phyloP scores from a whole-genome alignment of 1,140 invertebrate species.

The Drosophila santomea region DNA sequence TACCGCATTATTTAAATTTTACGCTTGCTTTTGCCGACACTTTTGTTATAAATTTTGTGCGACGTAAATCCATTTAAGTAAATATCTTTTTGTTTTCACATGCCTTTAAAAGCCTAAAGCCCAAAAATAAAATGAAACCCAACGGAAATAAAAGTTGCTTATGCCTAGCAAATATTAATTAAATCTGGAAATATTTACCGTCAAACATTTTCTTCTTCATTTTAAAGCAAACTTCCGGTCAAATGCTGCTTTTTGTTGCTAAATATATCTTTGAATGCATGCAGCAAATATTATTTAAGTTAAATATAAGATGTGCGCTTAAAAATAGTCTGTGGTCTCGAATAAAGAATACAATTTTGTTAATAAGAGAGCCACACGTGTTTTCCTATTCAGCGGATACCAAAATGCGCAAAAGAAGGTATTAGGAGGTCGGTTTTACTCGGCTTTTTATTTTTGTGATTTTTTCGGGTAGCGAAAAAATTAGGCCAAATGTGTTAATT shows the following conservation, averaged over 20 bases:
- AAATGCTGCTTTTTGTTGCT: not conserved
- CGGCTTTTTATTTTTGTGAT: not conserved
- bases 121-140: not conserved
- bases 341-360: conserved; percentile 10
- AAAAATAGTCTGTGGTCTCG: conserved; percentile 38
- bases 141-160: not conserved
- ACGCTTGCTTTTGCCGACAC: not conserved
- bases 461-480: conserved; percentile 33
- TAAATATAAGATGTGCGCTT: conserved; percentile 21
- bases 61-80: conserved; percentile 45
- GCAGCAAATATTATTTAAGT: conserved; percentile 41
- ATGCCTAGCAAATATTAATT: not conserved
- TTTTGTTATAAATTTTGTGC: not conserved
- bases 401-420: conserved; percentile 33
- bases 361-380: conserved; percentile 42
- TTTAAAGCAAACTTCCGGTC: conserved; percentile 25
- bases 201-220: conserved; percentile 23
- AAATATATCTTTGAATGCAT: conserved; percentile 9
- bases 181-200: not conserved
- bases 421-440: conserved; percentile 8
- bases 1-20: conserved; percentile 15
- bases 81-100: not conserved
- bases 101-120: not conserved
- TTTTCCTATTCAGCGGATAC: conserved; percentile 9
- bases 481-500: conserved; percentile 61